Evolutionary conservation across 2,888 invertebrate genomes (phyloP).

Genomic region (Caenorhabditis angaria): DNA sequence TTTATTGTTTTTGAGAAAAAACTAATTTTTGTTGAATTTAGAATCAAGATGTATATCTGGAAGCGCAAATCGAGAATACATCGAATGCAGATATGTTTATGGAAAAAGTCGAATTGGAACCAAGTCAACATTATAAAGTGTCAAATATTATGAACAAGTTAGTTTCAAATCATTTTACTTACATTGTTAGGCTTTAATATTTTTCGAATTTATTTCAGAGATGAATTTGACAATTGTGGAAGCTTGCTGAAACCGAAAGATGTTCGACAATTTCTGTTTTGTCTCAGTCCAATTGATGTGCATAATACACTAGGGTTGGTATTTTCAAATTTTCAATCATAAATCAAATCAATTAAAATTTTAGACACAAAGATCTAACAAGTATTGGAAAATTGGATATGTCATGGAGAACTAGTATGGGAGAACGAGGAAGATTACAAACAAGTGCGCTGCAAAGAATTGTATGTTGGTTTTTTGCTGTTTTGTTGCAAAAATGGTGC

Average conservation of each 20-base stretch:
- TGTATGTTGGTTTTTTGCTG: conserved; percentile 76
- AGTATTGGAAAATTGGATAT: conserved; percentile 96
- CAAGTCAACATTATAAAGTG: conserved; percentile 85
- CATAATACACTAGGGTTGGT: conserved; percentile 51
- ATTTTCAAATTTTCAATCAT: no score
- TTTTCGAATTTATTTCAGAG: conserved; percentile 16
- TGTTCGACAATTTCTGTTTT: conserved; percentile 90
- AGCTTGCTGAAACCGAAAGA: conserved; percentile 83
- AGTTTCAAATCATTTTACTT: background rate
- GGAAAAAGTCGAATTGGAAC: conserved; percentile 91
- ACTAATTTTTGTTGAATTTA: conserved; percentile 67
- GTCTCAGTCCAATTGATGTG: conserved; percentile 76
- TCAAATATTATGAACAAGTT: conserved; percentile 70
- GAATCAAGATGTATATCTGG: conserved; percentile 81
- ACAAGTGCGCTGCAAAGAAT: conserved; percentile 91
- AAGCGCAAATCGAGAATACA: conserved; percentile 88
- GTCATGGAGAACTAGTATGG: conserved; percentile 95
- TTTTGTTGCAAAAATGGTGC: background rate
- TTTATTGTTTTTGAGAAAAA: background rate
- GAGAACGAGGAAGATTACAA: conserved; percentile 93
- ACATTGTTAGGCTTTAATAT: background rate
- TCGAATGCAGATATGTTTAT: conserved; percentile 90
- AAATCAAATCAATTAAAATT: background rate
- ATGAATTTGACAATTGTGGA: conserved; percentile 27
- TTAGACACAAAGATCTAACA: conserved; percentile 78